phyloP scores from a whole-genome alignment of 1,140 invertebrate genomes.

The Saccostrea cuccullata region DNA sequence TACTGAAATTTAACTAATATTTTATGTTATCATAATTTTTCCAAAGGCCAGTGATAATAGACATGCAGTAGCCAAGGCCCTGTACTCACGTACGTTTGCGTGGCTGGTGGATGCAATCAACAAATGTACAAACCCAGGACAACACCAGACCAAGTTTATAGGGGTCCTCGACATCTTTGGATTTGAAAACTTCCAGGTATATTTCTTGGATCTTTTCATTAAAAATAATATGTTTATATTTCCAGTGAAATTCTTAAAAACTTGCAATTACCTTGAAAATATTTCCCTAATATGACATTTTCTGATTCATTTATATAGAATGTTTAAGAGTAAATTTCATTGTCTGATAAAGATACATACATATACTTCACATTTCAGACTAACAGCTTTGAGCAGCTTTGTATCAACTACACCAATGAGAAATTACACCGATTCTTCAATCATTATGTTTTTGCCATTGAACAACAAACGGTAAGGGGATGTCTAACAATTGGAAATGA shows the following conservation, averaged over 20 bases:
- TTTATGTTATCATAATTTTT: background rate
- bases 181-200: conserved; percentile 97
- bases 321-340: background rate
- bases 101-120: conserved; percentile 99
- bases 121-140: conserved; percentile 95
- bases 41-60: conserved; percentile 89
- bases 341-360: background rate
- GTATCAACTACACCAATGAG: conserved; percentile 99
- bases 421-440: conserved; percentile 99
- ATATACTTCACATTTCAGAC: conserved; percentile 79
- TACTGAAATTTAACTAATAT: no score
- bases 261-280: no score
- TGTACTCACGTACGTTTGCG: conserved; percentile 98
- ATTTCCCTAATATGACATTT: no score
- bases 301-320: no score
- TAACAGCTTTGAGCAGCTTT: conserved; percentile 98
- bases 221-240: no score
- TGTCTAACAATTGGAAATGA: background rate
- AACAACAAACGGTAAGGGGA: conserved; percentile 91
- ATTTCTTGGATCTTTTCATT: conserved; percentile 15
- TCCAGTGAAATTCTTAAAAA: no score
- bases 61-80: conserved; percentile 98
- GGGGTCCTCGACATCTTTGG: conserved; percentile 99
- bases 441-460: conserved; percentile 99
- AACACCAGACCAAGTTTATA: conserved; percentile 98